Percentiles rank a stretch among this genome's conserved stretches.
Conservation (phyloP, 2,797 vertebrate genomes). For the Onychomys leucogaster region DNA sequence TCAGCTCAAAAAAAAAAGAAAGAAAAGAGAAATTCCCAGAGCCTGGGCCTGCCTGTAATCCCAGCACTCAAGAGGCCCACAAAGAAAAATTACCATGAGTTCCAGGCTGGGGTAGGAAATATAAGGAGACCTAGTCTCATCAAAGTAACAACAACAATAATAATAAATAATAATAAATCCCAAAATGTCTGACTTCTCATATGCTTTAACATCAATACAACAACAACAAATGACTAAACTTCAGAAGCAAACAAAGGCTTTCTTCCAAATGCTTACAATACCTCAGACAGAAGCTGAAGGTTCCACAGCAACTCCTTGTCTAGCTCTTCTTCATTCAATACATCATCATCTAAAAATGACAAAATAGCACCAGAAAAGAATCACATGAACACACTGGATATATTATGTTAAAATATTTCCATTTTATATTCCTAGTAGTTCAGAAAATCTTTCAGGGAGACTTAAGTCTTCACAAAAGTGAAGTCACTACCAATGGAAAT, state of each 20-base stretch:
- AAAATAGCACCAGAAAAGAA: constrained; percentile 62
- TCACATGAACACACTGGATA: neutral
- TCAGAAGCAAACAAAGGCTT: constrained; percentile 24
- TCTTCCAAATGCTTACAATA: constrained; percentile 83
- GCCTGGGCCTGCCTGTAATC: neutral
- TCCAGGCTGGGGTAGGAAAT: neutral
- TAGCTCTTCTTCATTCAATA: constrained; percentile 95
- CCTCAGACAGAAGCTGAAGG: constrained; percentile 98
- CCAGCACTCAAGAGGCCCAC: neutral
- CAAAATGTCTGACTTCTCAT: constrained; percentile 10
- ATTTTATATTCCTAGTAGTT: constrained; percentile 32
- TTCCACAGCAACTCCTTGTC: constrained; percentile 99
- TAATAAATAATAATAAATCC: neutral
- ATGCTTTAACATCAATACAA: neutral
- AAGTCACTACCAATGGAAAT: neutral
- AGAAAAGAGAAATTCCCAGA: constrained; percentile 9
- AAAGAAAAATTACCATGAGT: neutral
- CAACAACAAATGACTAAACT: neutral
- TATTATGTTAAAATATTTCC: constrained; percentile 25
- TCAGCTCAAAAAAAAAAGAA: too few relatives aligned
- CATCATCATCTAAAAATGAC: constrained; percentile 94
- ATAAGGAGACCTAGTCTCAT: neutral
- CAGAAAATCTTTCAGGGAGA: constrained; percentile 24
- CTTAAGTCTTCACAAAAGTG: neutral
- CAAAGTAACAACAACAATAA: neutral